Conservation (phyloP, 2,113 vertebrate genomes). For the Entomyzon cyanotis region DNA sequence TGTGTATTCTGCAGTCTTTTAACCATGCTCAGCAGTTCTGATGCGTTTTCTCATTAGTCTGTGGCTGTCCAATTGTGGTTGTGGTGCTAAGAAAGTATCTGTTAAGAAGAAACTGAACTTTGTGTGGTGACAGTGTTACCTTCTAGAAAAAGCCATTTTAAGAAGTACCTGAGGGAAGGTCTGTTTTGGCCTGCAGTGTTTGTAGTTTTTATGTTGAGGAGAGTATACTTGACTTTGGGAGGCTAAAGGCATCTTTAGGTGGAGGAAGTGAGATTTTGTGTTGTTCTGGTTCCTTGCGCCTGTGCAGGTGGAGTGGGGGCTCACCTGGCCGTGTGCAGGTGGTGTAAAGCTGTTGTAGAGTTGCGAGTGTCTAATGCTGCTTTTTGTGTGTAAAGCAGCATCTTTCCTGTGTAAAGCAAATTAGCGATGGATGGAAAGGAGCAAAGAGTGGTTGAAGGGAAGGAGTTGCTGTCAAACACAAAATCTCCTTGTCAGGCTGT, state of each 20-base stretch:
- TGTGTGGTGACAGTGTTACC: neutral
- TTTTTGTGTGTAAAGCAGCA: accelerated
- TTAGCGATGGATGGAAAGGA: accelerated
- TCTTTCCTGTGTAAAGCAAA: neutral
- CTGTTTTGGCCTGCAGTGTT: neutral
- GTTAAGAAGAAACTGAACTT: neutral
- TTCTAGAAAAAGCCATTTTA: neutral
- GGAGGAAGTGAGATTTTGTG: neutral
- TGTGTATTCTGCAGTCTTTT: accelerated
- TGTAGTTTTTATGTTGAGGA: neutral
- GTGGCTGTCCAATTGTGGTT: accelerated
- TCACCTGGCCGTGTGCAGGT: neutral
- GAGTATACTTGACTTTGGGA: neutral
- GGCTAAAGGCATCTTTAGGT: neutral
- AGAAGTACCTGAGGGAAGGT: neutral
- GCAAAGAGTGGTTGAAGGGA: neutral
- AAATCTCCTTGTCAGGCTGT: accelerated
- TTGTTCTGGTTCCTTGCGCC: neutral
- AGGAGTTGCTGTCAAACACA: neutral
- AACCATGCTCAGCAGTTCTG: accelerated
- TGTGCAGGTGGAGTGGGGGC: neutral
- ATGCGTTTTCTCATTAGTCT: neutral
- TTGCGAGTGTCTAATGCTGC: neutral
- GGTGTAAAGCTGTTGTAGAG: neutral
- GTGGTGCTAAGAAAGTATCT: neutral